A percentile compares a stretch with the other conserved stretches of the same genome.
These are phyloP conservation scores for Drosophila nikananu DNA, from an alignment of 1,140 invertebrate species.

Conservation along the genomic window DNA sequence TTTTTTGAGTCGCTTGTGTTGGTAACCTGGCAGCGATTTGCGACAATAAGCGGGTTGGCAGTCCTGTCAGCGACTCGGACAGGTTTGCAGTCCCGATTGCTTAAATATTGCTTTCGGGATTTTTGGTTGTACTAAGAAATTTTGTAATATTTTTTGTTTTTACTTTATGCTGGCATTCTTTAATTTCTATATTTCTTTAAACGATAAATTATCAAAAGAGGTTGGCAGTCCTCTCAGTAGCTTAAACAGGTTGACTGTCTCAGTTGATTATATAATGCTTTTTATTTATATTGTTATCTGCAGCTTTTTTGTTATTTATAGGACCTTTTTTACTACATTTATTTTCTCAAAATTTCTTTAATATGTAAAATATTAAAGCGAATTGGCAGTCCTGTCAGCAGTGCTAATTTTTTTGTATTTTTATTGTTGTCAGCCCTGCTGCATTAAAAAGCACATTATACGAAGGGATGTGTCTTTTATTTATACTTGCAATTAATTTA, in stretches of 20 bases:
- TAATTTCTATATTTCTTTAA: background rate
- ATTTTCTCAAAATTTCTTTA: no score
- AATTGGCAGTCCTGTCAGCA: background rate
- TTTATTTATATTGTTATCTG: no score
- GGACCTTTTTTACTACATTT: no score
- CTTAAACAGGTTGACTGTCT: no score
- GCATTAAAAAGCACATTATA: no score
- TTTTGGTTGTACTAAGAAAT: no score
- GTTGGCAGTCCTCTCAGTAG: no score
- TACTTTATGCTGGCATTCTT: background rate
- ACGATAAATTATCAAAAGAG: no score
- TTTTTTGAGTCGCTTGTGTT: constrained; percentile 7
- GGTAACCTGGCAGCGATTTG: constrained; percentile 15
- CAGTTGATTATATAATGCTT: no score
- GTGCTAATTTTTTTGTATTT: no score
- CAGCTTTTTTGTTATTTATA: no score
- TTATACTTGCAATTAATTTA: background rate
- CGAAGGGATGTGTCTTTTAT: background rate
- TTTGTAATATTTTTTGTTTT: background rate
- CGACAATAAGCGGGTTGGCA: constrained; percentile 12
- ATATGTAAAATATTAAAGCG: background rate
- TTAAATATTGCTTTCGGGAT: background rate
- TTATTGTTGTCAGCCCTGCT: no score
- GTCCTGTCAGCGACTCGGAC: background rate
- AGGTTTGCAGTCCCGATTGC: constrained; percentile 3